phyloP scores from a whole-genome alignment of 2,888 invertebrate genomes.

The Plemyria rubiginata region DNA sequence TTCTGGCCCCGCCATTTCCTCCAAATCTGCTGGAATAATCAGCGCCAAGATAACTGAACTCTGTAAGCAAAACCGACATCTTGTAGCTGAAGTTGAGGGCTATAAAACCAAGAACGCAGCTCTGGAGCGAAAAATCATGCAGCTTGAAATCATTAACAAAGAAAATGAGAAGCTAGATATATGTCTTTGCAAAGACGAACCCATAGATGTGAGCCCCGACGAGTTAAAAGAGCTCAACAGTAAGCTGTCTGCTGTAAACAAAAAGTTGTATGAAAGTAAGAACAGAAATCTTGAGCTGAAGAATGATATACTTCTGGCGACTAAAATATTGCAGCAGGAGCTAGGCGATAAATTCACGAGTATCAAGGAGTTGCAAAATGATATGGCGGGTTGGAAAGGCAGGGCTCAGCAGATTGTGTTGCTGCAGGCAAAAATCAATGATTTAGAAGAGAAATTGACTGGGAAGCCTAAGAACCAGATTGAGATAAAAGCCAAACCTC shows the following conservation, averaged over 20 bases:
- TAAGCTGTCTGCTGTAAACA: slow-evolving; percentile 84
- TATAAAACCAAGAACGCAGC: slow-evolving; percentile 85
- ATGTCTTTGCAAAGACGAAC: slow-evolving; percentile 78
- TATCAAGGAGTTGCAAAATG: slow-evolving; percentile 84
- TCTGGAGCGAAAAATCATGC: slow-evolving; percentile 79
- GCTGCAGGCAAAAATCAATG: slow-evolving; percentile 88
- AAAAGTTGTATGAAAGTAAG: slow-evolving; percentile 88
- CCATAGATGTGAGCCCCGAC: slow-evolving; percentile 65
- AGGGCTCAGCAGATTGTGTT: slow-evolving; percentile 90
- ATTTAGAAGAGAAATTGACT: slow-evolving; percentile 87
- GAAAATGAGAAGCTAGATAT: slow-evolving; percentile 66
- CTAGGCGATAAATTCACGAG: slow-evolving; percentile 89
- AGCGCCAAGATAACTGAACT: slow-evolving; percentile 88
- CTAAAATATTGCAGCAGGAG: slow-evolving; percentile 90
- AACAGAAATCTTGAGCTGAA: slow-evolving; percentile 88
- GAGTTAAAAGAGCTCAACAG: slow-evolving; percentile 86
- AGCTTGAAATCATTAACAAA: slow-evolving; percentile 68
- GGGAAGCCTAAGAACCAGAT: slow-evolving; percentile 63
- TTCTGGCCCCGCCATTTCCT: slow-evolving; percentile 74
- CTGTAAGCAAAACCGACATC: slow-evolving; percentile 87
- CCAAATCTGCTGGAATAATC: slow-evolving; percentile 82
- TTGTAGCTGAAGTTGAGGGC: slow-evolving; percentile 85
- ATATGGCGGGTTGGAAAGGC: slow-evolving; percentile 89
- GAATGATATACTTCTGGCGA: slow-evolving; percentile 89
- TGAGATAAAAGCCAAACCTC: slow-evolving; percentile 53